phyloP scores from a whole-genome alignment of 2,113 vertebrate species.

The Catharus fuscescens region DNA sequence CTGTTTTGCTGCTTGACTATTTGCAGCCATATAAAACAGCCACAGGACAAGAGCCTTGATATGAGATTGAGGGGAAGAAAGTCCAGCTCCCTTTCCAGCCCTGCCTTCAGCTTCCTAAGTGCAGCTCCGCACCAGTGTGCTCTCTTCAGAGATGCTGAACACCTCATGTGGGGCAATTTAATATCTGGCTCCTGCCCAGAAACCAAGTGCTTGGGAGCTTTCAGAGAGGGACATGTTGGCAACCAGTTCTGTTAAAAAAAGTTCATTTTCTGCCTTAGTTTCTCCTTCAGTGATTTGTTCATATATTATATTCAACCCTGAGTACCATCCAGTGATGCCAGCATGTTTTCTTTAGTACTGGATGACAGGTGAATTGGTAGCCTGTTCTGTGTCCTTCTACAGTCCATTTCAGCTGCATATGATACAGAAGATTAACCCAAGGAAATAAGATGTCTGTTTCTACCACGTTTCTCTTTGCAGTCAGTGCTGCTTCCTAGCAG shows the following conservation, averaged over 20 bases:
- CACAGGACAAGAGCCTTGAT: background rate
- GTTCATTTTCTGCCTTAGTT: background rate
- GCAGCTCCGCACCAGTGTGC: background rate
- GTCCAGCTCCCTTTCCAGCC: background rate
- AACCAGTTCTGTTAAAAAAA: background rate
- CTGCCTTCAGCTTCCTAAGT: background rate
- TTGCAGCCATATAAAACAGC: background rate
- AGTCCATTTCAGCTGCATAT: background rate
- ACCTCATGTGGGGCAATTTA: background rate
- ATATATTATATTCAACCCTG: background rate
- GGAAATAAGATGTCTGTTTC: background rate
- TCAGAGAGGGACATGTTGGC: background rate
- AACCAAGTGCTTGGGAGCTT: background rate
- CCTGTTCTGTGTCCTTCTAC: background rate
- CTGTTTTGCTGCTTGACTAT: background rate
- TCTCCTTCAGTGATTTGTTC: background rate
- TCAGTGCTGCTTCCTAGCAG: background rate
- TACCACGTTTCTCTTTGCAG: background rate
- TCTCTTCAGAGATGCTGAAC: background rate
- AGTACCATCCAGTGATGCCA: background rate
- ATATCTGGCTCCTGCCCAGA: background rate
- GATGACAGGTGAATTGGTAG: background rate
- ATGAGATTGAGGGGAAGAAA: background rate
- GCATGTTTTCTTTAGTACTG: background rate
- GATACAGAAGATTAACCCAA: background rate